Evolutionary conservation across 2,113 vertebrate species (phyloP), one percentile per base, ranked within the genome.

Genomic region (Pardalotus punctatus): DNA sequence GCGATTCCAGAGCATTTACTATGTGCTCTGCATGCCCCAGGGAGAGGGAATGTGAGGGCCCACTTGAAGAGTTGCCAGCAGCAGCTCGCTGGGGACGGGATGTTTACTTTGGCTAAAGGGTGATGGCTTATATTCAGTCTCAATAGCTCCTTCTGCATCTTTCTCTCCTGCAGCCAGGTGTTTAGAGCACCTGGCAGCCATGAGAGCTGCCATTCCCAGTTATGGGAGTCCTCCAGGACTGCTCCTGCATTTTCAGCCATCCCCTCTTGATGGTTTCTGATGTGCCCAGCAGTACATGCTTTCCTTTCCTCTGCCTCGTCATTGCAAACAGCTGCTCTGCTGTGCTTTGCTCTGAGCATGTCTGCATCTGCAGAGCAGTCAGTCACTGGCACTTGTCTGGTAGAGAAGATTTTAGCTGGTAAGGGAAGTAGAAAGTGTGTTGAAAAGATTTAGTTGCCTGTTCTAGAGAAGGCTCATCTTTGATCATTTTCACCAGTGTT

Each of bases 161-260:
- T 40, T 28, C 35, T 58, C 29, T 72, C 20, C 70, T 1, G 1
- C 61, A 66, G 50, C 14, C 31, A 4, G 15, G 10, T 31, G 5
- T 42, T 54, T 11, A 11, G 28, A 20, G 45, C 12, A 12, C 38
- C 20, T n/a, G 47, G 42, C 71, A 82, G 88, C 58, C 33, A 1
- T 5, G 54, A 11, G 33, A 5, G 28, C 25, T 61, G 50, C 67
- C n/a, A 15, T 6, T 50, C 57, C 45, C 45, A 8, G 25, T 15
- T 53, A 8, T 0, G 2, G 31, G 40, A 60, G 36, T 27, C 57
- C 51, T 60, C 14, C 0, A 0, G 47, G 33, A 8, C 62, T 16
- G 62, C n/a, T 83, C 12, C 2, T 40, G 27, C 22, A 2, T 61
- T 60, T 74, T 51, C 2, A 5, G 40, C 43, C 3, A 0, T 48